Conservation (phyloP, 2,888 invertebrate genomes). For the Apantesis nais region DNA sequence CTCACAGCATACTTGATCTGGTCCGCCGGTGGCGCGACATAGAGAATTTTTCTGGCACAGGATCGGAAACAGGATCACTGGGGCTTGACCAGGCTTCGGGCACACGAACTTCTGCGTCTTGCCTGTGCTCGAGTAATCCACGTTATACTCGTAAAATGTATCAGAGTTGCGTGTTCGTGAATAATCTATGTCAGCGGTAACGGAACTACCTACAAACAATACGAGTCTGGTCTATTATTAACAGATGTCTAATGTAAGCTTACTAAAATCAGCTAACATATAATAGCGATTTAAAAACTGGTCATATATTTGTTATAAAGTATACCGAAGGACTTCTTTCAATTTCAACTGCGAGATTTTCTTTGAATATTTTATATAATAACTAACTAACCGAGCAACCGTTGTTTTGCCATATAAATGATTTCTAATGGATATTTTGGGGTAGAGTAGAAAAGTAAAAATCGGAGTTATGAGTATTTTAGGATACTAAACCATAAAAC, state of each 20-base stretch:
- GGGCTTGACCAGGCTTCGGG: constrained; percentile 69
- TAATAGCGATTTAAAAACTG: neutral
- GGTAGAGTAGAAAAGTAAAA: too few species aligned
- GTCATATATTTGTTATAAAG: neutral
- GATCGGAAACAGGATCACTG: constrained; percentile 74
- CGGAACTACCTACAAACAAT: constrained; percentile 60
- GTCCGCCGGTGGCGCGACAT: constrained; percentile 73
- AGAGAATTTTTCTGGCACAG: constrained; percentile 79
- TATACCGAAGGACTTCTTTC: neutral
- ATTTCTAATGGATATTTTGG: too few species aligned
- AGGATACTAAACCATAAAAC: too few species aligned
- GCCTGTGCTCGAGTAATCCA: constrained; percentile 68
- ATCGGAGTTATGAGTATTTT: too few species aligned
- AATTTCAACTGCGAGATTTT: neutral
- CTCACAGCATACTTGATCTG: constrained; percentile 80
- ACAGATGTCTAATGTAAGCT: constrained; percentile 18
- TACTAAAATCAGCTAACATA: neutral
- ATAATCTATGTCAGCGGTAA: constrained; percentile 62
- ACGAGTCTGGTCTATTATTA: constrained; percentile 57
- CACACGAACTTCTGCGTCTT: constrained; percentile 77
- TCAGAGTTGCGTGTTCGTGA: constrained; percentile 55
- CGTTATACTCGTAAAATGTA: constrained; percentile 56
- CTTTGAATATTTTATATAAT: neutral
- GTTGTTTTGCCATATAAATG: too few species aligned
- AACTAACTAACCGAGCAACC: too few species aligned